Conservation (phyloP, 2,888 invertebrate genomes). For the Heliothis peltigera region DNA sequence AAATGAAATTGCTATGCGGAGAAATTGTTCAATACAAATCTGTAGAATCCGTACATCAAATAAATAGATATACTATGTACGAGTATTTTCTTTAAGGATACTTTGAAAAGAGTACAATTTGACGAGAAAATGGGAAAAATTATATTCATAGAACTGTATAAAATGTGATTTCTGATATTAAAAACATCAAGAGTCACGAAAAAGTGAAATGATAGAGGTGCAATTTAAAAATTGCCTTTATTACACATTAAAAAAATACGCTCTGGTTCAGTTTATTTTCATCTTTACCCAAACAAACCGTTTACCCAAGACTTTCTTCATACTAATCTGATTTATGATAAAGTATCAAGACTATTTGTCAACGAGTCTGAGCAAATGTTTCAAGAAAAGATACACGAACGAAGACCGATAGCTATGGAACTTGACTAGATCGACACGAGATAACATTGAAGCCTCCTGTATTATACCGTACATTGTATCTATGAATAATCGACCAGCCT, state of each 20-base stretch:
- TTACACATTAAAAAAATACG: no score
- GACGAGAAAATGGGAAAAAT: no score
- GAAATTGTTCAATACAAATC: no score
- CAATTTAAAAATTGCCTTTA: no score
- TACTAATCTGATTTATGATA: slow-evolving; percentile 68
- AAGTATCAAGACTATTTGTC: slow-evolving; percentile 70
- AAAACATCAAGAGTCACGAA: no score
- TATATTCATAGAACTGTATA: no score
- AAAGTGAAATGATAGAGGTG: no score
- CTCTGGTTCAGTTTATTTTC: background rate
- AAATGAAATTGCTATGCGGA: background rate
- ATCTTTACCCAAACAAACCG: background rate
- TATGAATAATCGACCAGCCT: slow-evolving; percentile 47
- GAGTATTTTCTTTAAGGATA: no score
- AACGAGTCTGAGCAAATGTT: slow-evolving; percentile 64
- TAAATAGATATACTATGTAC: no score
- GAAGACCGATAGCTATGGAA: slow-evolving; percentile 63
- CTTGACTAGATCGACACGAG: slow-evolving; percentile 53
- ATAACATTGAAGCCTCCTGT: slow-evolving; percentile 59
- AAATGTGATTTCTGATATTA: no score
- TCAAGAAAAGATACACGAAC: slow-evolving; percentile 63
- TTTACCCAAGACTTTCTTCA: slow-evolving; percentile 31
- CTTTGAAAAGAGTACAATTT: no score
- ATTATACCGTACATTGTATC: slow-evolving; percentile 21
- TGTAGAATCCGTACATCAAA: no score